Conservation (phyloP, 53 echinoderm and acorn worm species). For the Paracentrotus lividus region DNA sequence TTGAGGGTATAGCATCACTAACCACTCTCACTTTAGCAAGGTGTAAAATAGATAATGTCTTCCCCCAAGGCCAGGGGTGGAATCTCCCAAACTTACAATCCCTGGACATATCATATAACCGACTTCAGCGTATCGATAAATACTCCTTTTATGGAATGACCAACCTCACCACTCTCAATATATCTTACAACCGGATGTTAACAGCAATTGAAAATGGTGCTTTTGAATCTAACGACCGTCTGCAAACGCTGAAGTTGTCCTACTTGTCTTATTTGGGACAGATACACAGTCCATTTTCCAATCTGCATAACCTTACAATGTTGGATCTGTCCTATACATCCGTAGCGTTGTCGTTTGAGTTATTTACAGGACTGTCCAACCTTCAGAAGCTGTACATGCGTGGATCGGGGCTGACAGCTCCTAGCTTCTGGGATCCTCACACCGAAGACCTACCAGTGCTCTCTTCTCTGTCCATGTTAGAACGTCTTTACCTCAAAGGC, state of each 20-base stretch:
- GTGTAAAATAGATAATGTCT: not conserved
- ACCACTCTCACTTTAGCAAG: conserved; percentile 13
- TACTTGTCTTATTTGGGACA: not conserved
- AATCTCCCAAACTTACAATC: conserved; percentile 29
- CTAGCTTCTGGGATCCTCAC: not conserved
- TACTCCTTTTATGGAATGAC: conserved; percentile 31
- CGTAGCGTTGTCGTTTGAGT: not conserved
- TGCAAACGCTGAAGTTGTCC: conserved; percentile 5
- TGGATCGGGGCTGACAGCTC: not conserved
- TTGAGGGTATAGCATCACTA: not conserved
- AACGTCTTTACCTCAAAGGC: conserved; percentile 5
- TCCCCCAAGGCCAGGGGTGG: not conserved
- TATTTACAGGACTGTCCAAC: not conserved
- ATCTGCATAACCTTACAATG: not conserved
- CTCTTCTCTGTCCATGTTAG: not conserved
- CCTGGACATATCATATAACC: conserved; percentile 25
- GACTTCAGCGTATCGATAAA: not conserved
- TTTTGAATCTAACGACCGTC: not conserved
- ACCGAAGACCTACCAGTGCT: not conserved
- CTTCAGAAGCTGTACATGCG: not conserved
- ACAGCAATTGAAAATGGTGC: not conserved
- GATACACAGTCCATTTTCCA: not conserved
- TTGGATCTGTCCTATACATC: conserved; percentile 10
- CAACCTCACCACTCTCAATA: not conserved
- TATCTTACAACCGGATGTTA: conserved; percentile 29